Conservation (phyloP, 2,797 vertebrate species). For the Takifugu rubripes region DNA sequence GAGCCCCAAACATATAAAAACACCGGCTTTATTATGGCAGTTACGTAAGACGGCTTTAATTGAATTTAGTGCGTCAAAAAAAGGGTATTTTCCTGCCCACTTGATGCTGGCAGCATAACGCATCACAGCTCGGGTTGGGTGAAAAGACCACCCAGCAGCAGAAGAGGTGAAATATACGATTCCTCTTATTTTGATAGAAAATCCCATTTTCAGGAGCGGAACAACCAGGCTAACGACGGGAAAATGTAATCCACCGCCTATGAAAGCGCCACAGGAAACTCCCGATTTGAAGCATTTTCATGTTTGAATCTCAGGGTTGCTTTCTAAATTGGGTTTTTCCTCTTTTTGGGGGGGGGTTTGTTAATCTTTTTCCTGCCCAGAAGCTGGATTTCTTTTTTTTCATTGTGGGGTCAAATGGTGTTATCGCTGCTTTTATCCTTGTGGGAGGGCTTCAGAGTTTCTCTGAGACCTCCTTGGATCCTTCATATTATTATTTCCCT, state of each 20-base stretch:
- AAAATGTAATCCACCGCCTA: slow-evolving; percentile 20
- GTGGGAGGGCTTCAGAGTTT: no score
- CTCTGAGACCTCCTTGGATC: no score
- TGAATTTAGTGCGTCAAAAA: slow-evolving; percentile 9
- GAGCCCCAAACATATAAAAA: not conserved
- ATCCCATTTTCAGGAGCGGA: slow-evolving; percentile 19
- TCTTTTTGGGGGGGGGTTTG: no score
- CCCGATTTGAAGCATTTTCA: not conserved
- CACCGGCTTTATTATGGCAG: slow-evolving; percentile 4
- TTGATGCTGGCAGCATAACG: slow-evolving; percentile 24
- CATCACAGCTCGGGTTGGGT: slow-evolving; percentile 8
- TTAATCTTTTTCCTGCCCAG: no score
- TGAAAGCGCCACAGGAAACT: slow-evolving; percentile 29
- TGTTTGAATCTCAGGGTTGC: no score
- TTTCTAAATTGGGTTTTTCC: no score
- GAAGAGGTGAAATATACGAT: slow-evolving; percentile 30
- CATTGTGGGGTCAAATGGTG: no score
- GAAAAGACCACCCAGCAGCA: slow-evolving; percentile 47
- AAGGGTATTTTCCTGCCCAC: slow-evolving; percentile 30
- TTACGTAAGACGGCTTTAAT: slow-evolving; percentile 7
- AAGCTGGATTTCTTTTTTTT: no score
- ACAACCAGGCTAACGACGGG: slow-evolving; percentile 51
- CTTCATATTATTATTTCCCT: no score
- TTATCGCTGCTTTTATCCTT: no score
- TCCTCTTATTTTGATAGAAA: slow-evolving; percentile 26